phyloP scores from a whole-genome alignment of 2,888 invertebrate species.

The Adela reaumurella region DNA sequence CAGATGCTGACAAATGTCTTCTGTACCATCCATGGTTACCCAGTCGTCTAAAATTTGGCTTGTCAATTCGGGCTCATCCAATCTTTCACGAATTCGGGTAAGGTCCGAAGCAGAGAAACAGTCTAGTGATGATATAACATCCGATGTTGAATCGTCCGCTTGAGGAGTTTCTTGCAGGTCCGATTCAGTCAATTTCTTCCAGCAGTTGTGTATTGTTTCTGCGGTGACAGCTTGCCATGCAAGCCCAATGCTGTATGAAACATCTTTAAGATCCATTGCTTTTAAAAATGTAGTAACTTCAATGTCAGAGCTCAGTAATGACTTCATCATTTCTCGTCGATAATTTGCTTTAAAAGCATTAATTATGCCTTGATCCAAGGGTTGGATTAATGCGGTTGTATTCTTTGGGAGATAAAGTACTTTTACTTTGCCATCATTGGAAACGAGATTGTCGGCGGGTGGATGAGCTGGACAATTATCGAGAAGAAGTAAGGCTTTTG shows the following conservation, averaged over 20 bases:
- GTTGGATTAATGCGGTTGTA: background rate
- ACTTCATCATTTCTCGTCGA: background rate
- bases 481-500: background rate
- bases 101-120: background rate
- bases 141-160: background rate
- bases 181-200: background rate
- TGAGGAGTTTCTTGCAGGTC: background rate
- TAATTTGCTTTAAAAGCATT: background rate
- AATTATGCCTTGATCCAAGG: background rate
- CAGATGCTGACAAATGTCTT: background rate
- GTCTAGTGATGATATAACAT: background rate
- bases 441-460: background rate
- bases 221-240: background rate
- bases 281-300: background rate
- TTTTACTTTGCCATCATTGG: background rate
- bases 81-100: background rate
- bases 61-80: background rate
- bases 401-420: background rate
- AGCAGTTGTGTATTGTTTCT: background rate
- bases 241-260: background rate
- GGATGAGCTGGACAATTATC: background rate
- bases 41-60: background rate
- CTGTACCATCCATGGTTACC: background rate
- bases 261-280: background rate
- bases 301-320: background rate